Base-by-base conservation (phyloP, 2,888 invertebrate genomes). In the Morpho deidamia region DNA sequence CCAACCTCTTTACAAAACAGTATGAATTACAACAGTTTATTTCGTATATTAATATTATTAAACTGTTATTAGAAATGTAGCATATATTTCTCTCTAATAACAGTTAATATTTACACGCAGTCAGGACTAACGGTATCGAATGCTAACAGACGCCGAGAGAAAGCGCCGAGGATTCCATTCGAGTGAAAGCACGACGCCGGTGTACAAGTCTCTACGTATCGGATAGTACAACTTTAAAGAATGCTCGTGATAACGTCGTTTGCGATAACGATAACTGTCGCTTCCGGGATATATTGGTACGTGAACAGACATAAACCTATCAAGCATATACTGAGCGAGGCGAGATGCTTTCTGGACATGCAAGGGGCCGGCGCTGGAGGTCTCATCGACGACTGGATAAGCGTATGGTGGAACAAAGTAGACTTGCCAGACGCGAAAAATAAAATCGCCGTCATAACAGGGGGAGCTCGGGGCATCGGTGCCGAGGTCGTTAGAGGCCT, bases 401-500 rank as follows among this genome's bases (percentile, higher is more conserved):
- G 91, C 69, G 78, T 87, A 32, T 77, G 83, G 56, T 78, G 84
- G 59, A 93, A 94, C 77, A 92, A 87, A 76, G 66, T 91, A 81
- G 95, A 91, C 71, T 85, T 94, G 67, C 91, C 92, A 65, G 91
- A 91, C 51, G 92, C 92, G 71, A 88, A 89, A 39, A 94, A 92
- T 51, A 92, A 93, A 83, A 86, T 95, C 53, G 96, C 95, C 56
- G 92, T 97, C 50, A 92, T 97, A 58, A 97, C 97, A 8, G 97
- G 97, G 44, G 97, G 97, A 2, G 94, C 95, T 53, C 91, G 96
- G 64, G 97, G 97, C 39, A 96, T 97, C 67, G 97, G 97, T 8
- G 81, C 92, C 14, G 93, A 94, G 82, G 93, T 96, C 12, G 93
- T 95, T 32, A 92, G 92, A 75, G 94, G 94, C 81, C 84, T 97